Percentiles rank a stretch among this genome's conserved stretches.
These are phyloP conservation scores for Selene dorsalis DNA, from an alignment of 2,797 vertebrate genomes.

Conservation along the genomic window DNA sequence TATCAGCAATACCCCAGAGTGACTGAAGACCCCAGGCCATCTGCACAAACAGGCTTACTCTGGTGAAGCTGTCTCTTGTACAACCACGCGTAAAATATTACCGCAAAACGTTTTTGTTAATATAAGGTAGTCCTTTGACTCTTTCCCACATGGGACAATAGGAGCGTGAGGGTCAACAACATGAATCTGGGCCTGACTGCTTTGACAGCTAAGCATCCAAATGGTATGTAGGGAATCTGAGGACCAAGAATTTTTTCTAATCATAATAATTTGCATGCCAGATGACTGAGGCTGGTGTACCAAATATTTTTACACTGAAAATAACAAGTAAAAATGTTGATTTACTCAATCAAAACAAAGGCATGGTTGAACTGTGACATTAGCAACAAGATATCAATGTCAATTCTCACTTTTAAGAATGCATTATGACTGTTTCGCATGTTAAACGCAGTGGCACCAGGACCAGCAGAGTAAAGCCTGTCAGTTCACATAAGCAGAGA, in stretches of 20 bases:
- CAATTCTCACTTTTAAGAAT: background rate
- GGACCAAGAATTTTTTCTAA: conserved; percentile 7
- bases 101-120: conserved; percentile 72
- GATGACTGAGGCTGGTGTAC: conserved; percentile 10
- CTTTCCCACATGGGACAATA: conserved; percentile 49
- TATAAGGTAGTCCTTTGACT: conserved; percentile 56
- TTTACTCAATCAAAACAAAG: background rate
- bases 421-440: background rate
- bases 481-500: conserved; percentile 69
- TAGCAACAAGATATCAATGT: background rate
- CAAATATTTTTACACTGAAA: conserved; percentile 11
- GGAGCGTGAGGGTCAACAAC: conserved; percentile 41
- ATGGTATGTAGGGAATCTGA: conserved; percentile 68
- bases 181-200: conserved; percentile 48
- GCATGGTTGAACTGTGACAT: background rate
- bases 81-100: conserved; percentile 75
- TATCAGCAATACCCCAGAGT: conserved; percentile 17
- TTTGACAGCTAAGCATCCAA: conserved; percentile 55
- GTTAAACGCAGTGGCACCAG: conserved; percentile 20
- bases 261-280: conserved; percentile 44
- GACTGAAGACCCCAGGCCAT: conserved; percentile 7
- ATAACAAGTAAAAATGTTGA: background rate
- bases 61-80: conserved; percentile 48
- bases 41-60: conserved; percentile 69
- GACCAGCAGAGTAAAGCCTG: conserved; percentile 45